Base-by-base conservation (phyloP, 2,113 vertebrate genomes). In the Catagonus wagneri region DNA sequence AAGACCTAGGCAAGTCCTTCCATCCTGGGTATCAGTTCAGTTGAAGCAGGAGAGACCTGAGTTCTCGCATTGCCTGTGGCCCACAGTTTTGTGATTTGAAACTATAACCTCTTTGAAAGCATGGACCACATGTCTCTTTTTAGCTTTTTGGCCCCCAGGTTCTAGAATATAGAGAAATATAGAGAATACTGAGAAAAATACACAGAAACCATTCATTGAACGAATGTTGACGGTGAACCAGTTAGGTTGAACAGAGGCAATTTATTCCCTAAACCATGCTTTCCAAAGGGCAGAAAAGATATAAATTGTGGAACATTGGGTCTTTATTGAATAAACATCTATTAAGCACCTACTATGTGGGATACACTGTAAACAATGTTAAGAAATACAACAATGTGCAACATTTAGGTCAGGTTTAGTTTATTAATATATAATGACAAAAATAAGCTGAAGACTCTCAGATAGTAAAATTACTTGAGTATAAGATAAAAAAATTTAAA, bases 41-140 rank as follows among this genome's bases (percentile, higher is more conserved):
- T 27, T 7, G 52, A 15, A 66, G 23, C 27, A 86, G 50, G 32
- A n/a, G 23, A 79, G 32, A 92, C 74, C 1, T 2, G 66, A 81
- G 12, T 13, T 22, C 29, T 34, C 15, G 6, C 22, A 36, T 15
- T 36, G 13, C 1, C 44, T 66, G 1, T 74, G 83, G n/a, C 23
- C 34, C 71, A 66, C 1, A 17, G 12, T 89, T 93, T 58, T 20
- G 13, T 95, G 79, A 90, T 66, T 87, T 71, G 54, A 90, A 96
- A 97, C 15, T 75, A 9, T 60, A 36, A 9, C 75, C 6, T 63
- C 56, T 50, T 56, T 84, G 76, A 95, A 83, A 50, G 8, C 52
- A 96, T 71, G 17, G 13, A 50, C 36, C 3, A 34, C 6, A 50
- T 36, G 29, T 50, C 12, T 75, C 39, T 96, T 61, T 0, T 20